A percentile compares a stretch with the other conserved stretches of the same genome.
phyloP scores from a whole-genome alignment of 2,113 vertebrate genomes.

The Rhabdomys dilectus region DNA sequence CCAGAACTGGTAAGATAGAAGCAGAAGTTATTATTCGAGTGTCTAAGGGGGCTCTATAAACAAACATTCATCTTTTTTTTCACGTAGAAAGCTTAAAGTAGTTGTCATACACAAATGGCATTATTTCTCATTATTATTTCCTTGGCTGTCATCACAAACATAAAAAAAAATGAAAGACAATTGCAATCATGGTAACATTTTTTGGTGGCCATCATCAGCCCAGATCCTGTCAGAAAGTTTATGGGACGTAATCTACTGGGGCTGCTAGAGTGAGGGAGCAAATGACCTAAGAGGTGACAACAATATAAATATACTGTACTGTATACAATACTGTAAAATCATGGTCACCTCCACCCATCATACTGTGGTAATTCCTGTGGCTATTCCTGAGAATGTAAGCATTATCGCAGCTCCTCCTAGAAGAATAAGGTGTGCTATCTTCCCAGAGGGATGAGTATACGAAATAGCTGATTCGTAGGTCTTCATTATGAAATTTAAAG shows the following conservation, averaged over 20 bases:
- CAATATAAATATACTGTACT: not conserved
- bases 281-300: not conserved
- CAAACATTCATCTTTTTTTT: not conserved
- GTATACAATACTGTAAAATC: not conserved
- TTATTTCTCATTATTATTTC: not conserved
- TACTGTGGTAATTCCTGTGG: not conserved
- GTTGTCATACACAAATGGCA: not conserved
- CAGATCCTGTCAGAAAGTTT: not conserved
- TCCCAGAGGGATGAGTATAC: not conserved
- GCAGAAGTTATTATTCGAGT: not conserved
- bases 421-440: not conserved
- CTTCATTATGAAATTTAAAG: not conserved
- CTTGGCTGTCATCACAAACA: not conserved
- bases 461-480: not conserved
- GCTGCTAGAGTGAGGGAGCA: fast-evolving
- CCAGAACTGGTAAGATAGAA: not conserved
- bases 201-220: not conserved
- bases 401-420: not conserved
- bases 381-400: not conserved
- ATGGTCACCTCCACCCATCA: not conserved
- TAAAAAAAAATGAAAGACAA: not conserved
- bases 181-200: not conserved
- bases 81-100: not conserved
- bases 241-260: not conserved
- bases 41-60: not conserved